Conservation (phyloP, 2,797 vertebrate genomes). For the Schizopygopsis pylzovi region DNA sequence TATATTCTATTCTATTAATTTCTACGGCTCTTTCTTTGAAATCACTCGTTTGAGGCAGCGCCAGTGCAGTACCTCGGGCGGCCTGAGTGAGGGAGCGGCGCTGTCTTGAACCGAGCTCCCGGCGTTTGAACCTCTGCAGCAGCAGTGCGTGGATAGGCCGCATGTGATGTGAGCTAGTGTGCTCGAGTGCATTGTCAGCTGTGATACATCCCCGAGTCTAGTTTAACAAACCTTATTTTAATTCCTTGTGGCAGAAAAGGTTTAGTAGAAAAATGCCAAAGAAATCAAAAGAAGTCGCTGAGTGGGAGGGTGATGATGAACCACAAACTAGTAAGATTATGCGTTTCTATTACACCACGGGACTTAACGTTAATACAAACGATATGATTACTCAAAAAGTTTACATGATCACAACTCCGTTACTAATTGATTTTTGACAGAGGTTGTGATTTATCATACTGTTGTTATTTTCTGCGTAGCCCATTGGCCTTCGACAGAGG, state of each 20-base stretch:
- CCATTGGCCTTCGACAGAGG: neutral
- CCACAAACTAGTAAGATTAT: constrained; percentile 65
- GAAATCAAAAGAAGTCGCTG: constrained; percentile 77
- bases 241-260: neutral
- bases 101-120: constrained; percentile 39
- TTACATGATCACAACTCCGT: neutral
- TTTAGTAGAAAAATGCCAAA: constrained; percentile 74
- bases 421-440: neutral
- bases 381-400: neutral
- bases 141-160: constrained; percentile 60
- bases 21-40: constrained; percentile 5
- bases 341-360: neutral
- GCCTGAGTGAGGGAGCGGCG: constrained; percentile 17
- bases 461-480: neutral
- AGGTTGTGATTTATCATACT: too few species aligned
- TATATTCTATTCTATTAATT: neutral
- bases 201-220: neutral
- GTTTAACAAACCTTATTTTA: neutral
- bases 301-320: constrained; percentile 78
- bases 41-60: neutral
- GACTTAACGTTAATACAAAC: too few species aligned
- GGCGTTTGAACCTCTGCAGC: constrained; percentile 39
- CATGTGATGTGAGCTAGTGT: constrained; percentile 59
- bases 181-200: constrained; percentile 10
- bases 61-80: constrained; percentile 5